Evolutionary conservation across 2,888 invertebrate species (phyloP).

Genomic region (Octonoba sinensis): DNA sequence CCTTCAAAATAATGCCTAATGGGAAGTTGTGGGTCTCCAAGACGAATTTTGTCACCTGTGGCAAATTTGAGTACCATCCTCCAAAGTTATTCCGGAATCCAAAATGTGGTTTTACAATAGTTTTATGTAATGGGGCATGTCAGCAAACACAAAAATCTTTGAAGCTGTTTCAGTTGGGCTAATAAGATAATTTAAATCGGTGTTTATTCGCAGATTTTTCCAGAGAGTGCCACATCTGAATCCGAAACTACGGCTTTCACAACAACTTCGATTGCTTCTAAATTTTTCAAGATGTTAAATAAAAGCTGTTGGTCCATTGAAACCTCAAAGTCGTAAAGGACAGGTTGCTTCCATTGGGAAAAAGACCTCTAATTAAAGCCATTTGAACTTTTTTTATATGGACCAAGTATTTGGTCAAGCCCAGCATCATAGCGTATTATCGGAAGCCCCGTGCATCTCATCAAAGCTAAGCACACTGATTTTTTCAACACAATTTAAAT

Average conservation of each 20-base stretch:
- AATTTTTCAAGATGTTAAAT: too few relatives aligned
- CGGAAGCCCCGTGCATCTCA: too few relatives aligned
- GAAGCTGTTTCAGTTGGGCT: not conserved
- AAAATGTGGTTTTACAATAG: constrained; percentile 1
- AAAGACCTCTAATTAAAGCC: not conserved
- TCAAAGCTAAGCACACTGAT: too few relatives aligned
- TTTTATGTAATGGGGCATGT: constrained; percentile 12
- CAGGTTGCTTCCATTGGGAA: constrained; percentile 13
- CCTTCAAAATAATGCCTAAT: too few relatives aligned
- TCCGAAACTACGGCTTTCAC: constrained; percentile 3
- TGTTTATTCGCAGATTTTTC: not conserved
- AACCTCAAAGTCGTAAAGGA: constrained; percentile 3
- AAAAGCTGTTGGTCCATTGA: too few relatives aligned
- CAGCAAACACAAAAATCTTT: not conserved
- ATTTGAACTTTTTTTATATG: not conserved
- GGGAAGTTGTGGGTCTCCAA: too few relatives aligned
- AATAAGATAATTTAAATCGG: not conserved
- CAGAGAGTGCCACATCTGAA: constrained; percentile 2
- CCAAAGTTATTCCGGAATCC: not conserved
- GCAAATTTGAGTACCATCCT: too few relatives aligned
- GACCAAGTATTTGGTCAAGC: too few relatives aligned
- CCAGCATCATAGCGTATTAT: too few relatives aligned
- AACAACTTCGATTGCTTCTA: not conserved
- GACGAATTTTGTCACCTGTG: too few relatives aligned
- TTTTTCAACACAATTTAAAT: too few relatives aligned